Percentiles rank a stretch among this genome's conserved stretches.
These are phyloP conservation scores for Cydia splendana DNA, from an alignment of 1,140 invertebrate species.

Conservation along the genomic window DNA sequence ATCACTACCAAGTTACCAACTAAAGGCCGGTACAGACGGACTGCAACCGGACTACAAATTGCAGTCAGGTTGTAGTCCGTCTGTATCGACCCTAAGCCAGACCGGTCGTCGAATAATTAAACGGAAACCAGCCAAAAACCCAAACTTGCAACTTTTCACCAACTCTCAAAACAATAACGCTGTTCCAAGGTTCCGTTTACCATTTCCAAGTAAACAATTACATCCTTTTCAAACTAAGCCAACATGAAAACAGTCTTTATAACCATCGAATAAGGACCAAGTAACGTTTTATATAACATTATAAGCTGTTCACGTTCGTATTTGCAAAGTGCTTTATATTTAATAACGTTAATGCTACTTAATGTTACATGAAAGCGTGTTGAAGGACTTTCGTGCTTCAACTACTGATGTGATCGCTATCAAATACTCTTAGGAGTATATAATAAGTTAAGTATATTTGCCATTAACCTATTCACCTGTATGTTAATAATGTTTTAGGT, in stretches of 20 bases:
- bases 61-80: no score
- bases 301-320: not conserved
- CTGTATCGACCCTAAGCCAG: no score
- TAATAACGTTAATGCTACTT: slow-evolving; percentile 6
- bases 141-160: slow-evolving; percentile 3
- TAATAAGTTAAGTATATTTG: not conserved
- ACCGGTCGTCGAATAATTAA: no score
- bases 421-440: not conserved
- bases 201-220: slow-evolving; percentile 8
- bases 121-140: not conserved
- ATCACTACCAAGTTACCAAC: no score
- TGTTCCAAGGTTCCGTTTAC: not conserved
- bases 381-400: not conserved
- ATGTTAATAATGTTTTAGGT: not conserved
- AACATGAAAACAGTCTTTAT: not conserved
- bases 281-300: not conserved
- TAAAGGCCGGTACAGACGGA: no score
- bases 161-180: slow-evolving; percentile 19
- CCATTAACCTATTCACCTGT: not conserved
- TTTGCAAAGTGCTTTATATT: slow-evolving; percentile 15
- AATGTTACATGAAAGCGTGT: not conserved
- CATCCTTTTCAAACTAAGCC: not conserved
- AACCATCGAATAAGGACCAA: not conserved
- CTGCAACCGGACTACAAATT: no score
- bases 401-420: slow-evolving; percentile 1